These are phyloP conservation scores for Luscinia luscinia DNA, from an alignment of 2,797 vertebrate genomes.

Conservation along the genomic window DNA sequence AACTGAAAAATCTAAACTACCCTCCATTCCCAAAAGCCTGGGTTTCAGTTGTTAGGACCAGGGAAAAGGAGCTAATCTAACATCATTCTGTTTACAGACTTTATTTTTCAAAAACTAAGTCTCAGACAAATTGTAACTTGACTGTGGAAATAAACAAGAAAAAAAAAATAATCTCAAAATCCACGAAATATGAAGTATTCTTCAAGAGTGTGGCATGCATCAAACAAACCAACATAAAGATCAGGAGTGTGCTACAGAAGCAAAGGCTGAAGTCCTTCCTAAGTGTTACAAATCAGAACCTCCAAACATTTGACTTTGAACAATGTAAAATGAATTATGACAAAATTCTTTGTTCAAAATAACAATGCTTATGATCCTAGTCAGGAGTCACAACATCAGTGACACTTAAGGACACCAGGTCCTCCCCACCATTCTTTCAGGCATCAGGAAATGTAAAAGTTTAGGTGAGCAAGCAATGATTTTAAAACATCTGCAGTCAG, in stretches of 20 bases:
- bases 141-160: not conserved
- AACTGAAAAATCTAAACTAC: not conserved
- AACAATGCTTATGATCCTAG: not conserved
- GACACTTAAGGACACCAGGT: not conserved
- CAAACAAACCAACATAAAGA: not conserved
- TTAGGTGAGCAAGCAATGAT: not conserved
- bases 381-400: not conserved
- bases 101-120: not conserved
- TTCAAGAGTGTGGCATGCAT: rapidly evolving
- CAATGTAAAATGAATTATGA: not conserved
- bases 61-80: not conserved
- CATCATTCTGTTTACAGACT: not conserved
- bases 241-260: not conserved
- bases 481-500: not conserved
- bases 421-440: not conserved
- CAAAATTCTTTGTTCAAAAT: not conserved
- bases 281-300: not conserved
- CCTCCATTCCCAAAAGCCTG: not conserved
- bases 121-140: not conserved
- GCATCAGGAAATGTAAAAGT: not conserved
- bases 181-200: not conserved
- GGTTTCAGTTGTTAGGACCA: not conserved
- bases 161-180: not conserved
- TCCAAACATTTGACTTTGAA: not conserved
- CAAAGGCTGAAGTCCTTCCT: not conserved